Base-by-base conservation (phyloP, 2,888 invertebrate genomes). In the Drosophila fungiperda region DNA sequence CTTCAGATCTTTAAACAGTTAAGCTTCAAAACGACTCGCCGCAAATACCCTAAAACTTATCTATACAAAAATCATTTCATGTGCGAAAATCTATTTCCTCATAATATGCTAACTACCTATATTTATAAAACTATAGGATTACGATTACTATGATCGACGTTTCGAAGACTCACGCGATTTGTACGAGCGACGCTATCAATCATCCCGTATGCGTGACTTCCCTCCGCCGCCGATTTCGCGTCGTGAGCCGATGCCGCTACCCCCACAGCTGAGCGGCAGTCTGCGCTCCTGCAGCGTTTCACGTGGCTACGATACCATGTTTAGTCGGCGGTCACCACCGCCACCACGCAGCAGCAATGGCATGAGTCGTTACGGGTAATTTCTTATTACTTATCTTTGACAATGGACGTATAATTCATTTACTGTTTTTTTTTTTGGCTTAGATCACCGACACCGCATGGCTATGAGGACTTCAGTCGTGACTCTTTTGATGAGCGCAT, bases 391-490 rank as follows among this genome's bases (percentile, higher is more conserved):
- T 29, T 15, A 11, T 2, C 3, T n/a, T 36, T 36, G 17, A 36
- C 5, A 29, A 15, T 23, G 11, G 17, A 1, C 35, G 23, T 17
- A 4, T 49, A 26, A 33, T 49, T 23, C 12, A n/a, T 7, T 36
- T n/a, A 35, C 6, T 38, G 0, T 33, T 1, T 23, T 17, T 1
- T 15, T 1, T 15, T 26, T 29, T 33, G 12, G 2, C 20, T 0
- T 38, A 90, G 90, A 9, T 90, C 86, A 2, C 90, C 90, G 3
- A 84, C 88, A 53, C 73, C 81, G 42, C 82, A 96, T 90, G 96
- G 97, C 94, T 97, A 97, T 93, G 97, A 97, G 94, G 97, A 97
- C 94, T 97, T 97, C 93, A 97, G 97, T 94, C 95, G 97, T 83
- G 97, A 97, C 94, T 96, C 97, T 55, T 97, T 97, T 93, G 97